Base-by-base conservation (phyloP, 2,113 vertebrate genomes). In the Upupa epops region DNA sequence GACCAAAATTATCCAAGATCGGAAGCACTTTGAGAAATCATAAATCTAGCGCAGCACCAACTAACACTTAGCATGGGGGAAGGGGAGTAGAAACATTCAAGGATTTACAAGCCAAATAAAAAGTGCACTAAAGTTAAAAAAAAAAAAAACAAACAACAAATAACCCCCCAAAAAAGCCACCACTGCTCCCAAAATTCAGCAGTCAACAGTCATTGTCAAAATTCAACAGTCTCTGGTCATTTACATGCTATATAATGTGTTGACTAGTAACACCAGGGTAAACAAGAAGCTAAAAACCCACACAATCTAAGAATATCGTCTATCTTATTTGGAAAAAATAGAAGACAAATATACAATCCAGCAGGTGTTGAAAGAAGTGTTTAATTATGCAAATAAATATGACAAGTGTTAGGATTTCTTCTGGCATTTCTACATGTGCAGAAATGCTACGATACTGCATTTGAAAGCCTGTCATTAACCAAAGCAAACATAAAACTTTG, bases 391-490 rank as follows among this genome's bases (percentile, higher is more conserved):
- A 20, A 76, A 29, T 54, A 88, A 72, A 59, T 52, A 68, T 13
- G 45, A 49, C 24, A 86, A 70, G 3, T 63, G 32, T 51, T 74
- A 32, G 2, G 8, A 54, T 60, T 84, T 49, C 31, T 83, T 86
- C 61, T 32, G 13, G 25, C 45, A 32, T 3, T 0, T 28, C 42
- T 70, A 34, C 6, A 42, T 0, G 0, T 25, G 21, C 11, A 78
- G 17, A 86, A 91, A 64, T 64, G 16, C 18, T 40, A 28, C 4
- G 13, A 76, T 17, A 58, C 4, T 36, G 25, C 37, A 42, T 32
- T 49, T 51, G 42, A 32, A 84, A 70, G 52, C 18, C 16, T 65
- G 17, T 31, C 26, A 36, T 17, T 40, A 59, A 18, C 11, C 25
- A 72, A 92, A 72, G 75, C 13, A 78, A 91, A 64, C 19, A 2